Conservation (phyloP, 2,888 invertebrate species). For the Spodoptera littoralis region DNA sequence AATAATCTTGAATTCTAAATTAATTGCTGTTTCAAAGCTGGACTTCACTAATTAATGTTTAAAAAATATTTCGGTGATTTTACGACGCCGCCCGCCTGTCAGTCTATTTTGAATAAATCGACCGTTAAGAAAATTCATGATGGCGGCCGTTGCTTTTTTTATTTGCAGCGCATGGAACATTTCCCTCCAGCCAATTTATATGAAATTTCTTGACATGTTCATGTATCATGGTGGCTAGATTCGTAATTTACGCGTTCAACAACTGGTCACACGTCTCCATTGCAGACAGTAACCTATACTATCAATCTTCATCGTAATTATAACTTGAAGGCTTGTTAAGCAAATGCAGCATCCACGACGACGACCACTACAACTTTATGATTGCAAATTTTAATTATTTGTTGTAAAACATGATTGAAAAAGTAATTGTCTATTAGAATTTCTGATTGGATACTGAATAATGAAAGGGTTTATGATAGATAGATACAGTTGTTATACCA, state of each 20-base stretch:
- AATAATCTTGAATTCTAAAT: conserved; percentile 37
- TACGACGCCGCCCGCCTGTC: conserved; percentile 7
- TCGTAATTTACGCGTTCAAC: conserved; percentile 11
- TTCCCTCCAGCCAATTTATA: conserved; percentile 14
- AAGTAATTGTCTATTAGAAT: conserved; percentile 21
- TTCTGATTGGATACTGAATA: conserved; percentile 15
- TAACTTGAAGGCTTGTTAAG: conserved; percentile 48
- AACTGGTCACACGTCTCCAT: conserved; percentile 22
- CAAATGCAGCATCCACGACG: conserved; percentile 40
- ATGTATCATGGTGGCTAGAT: conserved; percentile 34
- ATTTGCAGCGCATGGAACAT: conserved; percentile 13
- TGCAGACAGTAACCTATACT: conserved; percentile 26
- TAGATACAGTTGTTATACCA: not conserved
- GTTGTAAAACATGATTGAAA: conserved; percentile 39
- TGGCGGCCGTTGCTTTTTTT: conserved; percentile 5
- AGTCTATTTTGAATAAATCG: conserved; percentile 47
- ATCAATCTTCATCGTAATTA: conserved; percentile 65
- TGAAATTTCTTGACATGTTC: conserved; percentile 7
- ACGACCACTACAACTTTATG: conserved; percentile 43
- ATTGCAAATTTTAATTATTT: conserved; percentile 46
- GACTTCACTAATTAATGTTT: conserved; percentile 31
- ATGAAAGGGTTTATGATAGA: conserved; percentile 1
- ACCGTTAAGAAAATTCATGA: conserved; percentile 34
- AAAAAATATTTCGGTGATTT: conserved; percentile 27
- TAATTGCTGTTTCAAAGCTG: conserved; percentile 42